phyloP scores from a whole-genome alignment of 2,113 vertebrate genomes.

The Lagopus leucura region DNA sequence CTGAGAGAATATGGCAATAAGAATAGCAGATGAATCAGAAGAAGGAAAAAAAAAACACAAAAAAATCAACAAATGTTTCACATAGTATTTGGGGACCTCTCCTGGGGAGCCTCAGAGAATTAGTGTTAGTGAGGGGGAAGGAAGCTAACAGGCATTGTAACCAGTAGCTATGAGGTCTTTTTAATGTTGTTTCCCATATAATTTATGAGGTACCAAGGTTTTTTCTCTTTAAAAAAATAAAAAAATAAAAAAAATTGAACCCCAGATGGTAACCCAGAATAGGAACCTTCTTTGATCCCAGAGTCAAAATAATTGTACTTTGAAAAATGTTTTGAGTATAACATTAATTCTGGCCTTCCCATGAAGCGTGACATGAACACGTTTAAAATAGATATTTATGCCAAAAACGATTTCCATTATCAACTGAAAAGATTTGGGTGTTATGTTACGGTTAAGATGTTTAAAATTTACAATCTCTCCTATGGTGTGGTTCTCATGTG shows the following conservation, averaged over 20 bases:
- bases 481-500: slow-evolving; percentile 8
- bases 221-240: background rate
- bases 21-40: background rate
- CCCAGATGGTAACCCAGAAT: background rate
- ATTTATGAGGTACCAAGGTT: background rate
- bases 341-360: slow-evolving; percentile 51
- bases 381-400: slow-evolving; percentile 42
- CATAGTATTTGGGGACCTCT: background rate
- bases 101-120: background rate
- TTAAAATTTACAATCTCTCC: slow-evolving; percentile 36
- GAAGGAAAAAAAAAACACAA: background rate
- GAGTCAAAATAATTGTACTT: slow-evolving; percentile 48
- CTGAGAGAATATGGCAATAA: background rate
- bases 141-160: background rate
- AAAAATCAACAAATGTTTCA: background rate
- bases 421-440: slow-evolving; percentile 16
- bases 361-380: slow-evolving; percentile 19
- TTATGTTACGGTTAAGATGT: background rate
- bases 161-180: background rate
- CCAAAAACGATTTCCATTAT: background rate
- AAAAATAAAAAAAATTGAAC: background rate
- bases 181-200: background rate
- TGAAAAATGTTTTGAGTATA: slow-evolving; percentile 33
- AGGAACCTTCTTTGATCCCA: slow-evolving; percentile 26
- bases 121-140: background rate